These are phyloP conservation scores for Pseudorhiza aurosa DNA, from an alignment of 30 jellyfish, hydroid and myxozoan genomes.

Conservation along the genomic window DNA sequence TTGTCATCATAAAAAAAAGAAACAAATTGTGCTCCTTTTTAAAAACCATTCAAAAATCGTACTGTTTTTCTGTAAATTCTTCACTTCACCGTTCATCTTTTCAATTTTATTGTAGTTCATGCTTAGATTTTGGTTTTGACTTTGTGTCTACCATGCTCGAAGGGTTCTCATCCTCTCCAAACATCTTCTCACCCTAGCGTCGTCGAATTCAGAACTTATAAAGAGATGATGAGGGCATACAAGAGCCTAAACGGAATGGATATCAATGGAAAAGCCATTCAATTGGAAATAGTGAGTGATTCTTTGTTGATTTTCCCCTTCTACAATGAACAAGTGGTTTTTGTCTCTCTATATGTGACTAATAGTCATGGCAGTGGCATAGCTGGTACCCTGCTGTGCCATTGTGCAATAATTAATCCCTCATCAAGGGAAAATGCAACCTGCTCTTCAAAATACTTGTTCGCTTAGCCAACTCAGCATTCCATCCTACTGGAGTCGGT, in stretches of 20 bases:
- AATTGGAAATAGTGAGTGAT: conserved; percentile 77
- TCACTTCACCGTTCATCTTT: background rate
- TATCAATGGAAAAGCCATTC: conserved; percentile 89
- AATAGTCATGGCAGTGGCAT: too few relatives aligned
- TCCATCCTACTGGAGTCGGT: too few relatives aligned
- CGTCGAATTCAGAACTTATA: conserved; percentile 80
- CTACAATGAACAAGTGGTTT: too few relatives aligned
- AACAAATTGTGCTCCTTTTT: too few relatives aligned
- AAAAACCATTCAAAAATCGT: background rate
- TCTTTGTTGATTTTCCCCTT: too few relatives aligned
- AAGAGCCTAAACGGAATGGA: conserved; percentile 80
- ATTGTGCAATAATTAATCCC: too few relatives aligned
- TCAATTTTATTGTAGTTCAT: background rate
- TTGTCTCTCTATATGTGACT: too few relatives aligned
- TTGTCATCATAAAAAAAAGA: too few relatives aligned
- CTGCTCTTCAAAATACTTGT: too few relatives aligned
- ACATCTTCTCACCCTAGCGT: conserved; percentile 43
- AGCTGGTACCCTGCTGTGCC: too few relatives aligned
- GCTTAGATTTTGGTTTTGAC: background rate
- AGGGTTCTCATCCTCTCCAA: background rate
- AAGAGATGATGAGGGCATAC: conserved; percentile 84
- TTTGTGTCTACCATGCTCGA: background rate
- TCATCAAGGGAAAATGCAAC: too few relatives aligned
- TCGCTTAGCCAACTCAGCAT: too few relatives aligned
- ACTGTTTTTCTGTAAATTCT: background rate